These are phyloP conservation scores for Astreopora myriophthalma DNA, from an alignment of 64 coral and sea anemone species.

Conservation along the genomic window DNA sequence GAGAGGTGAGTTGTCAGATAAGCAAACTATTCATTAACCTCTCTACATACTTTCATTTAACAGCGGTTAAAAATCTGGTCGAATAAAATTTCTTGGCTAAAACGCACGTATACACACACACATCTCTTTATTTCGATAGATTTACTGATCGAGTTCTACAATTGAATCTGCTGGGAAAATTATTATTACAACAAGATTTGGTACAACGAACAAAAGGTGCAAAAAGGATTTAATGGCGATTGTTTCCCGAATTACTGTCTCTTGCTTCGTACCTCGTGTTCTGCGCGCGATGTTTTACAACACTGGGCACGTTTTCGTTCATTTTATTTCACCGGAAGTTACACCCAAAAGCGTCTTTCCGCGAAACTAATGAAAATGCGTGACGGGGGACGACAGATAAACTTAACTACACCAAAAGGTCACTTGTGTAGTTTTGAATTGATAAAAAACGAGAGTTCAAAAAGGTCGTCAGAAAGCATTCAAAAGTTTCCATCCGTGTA, in stretches of 20 bases:
- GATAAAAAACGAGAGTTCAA: neutral
- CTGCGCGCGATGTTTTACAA: neutral
- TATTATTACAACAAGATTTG: constrained; percentile 25
- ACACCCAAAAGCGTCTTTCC: constrained; percentile 18
- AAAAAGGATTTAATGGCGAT: neutral
- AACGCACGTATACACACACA: neutral
- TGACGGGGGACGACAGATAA: neutral
- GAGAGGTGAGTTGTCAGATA: neutral
- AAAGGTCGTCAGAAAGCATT: neutral
- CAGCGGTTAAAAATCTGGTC: neutral
- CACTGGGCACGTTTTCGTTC: neutral
- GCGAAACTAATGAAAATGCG: neutral
- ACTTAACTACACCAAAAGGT: neutral
- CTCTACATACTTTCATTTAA: neutral
- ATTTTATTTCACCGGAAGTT: neutral
- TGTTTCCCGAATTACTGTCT: constrained; percentile 2
- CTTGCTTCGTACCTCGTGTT: neutral
- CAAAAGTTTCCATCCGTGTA: neutral
- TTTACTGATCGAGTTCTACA: neutral
- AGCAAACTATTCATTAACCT: neutral
- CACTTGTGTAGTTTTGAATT: neutral
- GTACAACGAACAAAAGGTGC: neutral
- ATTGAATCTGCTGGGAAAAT: neutral
- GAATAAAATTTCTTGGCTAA: neutral
- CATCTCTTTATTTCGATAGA: neutral